A percentile compares a stretch with the other conserved stretches of the same genome.
These are phyloP conservation scores for Lophura nycthemera DNA, from an alignment of 2,113 vertebrate genomes.

Conservation along the genomic window DNA sequence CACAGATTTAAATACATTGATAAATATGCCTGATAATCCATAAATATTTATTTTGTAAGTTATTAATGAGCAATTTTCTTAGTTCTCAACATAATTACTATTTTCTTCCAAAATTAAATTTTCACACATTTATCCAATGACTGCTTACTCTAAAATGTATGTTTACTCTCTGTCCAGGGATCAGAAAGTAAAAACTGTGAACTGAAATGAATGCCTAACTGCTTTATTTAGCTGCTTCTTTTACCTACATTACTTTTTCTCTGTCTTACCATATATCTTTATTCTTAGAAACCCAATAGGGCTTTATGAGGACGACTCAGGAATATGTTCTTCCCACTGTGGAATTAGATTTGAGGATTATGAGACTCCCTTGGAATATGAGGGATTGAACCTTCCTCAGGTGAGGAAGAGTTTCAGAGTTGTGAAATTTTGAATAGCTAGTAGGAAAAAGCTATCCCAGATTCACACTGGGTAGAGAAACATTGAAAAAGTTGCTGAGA, in stretches of 20 bases:
- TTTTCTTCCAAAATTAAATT: background rate
- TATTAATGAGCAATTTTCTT: background rate
- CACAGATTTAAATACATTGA: background rate
- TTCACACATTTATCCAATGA: background rate
- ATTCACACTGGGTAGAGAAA: background rate
- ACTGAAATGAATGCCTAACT: background rate
- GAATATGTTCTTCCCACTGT: background rate
- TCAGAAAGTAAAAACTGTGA: background rate
- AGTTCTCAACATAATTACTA: background rate
- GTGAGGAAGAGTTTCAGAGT: background rate
- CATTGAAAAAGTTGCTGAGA: background rate
- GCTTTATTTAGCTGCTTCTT: background rate
- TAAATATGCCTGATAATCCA: background rate
- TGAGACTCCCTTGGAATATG: background rate
- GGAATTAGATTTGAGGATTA: background rate
- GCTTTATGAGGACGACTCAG: background rate
- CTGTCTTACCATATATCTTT: background rate
- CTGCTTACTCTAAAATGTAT: background rate
- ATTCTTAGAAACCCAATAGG: background rate
- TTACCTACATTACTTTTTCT: background rate
- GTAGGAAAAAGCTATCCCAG: background rate
- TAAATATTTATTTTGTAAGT: background rate
- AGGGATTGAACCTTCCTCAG: background rate
- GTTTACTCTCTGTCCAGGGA: background rate
- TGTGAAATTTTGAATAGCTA: background rate